These are phyloP conservation scores for Disparrhopalites patrizii DNA, from an alignment of 2,888 invertebrate genomes.

Conservation along the genomic window DNA sequence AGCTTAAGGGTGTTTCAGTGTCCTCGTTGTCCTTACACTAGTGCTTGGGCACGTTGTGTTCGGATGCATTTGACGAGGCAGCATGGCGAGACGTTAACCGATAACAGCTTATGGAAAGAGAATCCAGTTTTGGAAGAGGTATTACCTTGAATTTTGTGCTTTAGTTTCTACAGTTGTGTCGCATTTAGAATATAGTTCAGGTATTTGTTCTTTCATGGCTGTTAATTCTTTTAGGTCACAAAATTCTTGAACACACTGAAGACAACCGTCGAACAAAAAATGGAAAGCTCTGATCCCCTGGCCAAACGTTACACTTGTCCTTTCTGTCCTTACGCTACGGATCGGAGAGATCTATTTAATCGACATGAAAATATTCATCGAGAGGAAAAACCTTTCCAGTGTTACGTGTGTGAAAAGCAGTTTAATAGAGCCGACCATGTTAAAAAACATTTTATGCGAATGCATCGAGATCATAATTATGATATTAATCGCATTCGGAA, in stretches of 20 bases:
- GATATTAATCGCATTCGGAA: slow-evolving; percentile 76
- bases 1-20: slow-evolving; percentile 63
- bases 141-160: neutral
- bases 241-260: slow-evolving; percentile 67
- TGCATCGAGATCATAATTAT: slow-evolving; percentile 86
- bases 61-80: slow-evolving; percentile 68
- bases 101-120: slow-evolving; percentile 58
- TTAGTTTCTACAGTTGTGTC: too few species aligned
- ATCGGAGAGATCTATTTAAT: slow-evolving; percentile 82
- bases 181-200: neutral
- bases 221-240: slow-evolving; percentile 55
- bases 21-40: slow-evolving; percentile 68
- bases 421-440: slow-evolving; percentile 93
- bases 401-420: slow-evolving; percentile 86
- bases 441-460: slow-evolving; percentile 86
- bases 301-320: slow-evolving; percentile 71
- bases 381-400: slow-evolving; percentile 89
- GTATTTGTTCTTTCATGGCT: neutral
- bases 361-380: slow-evolving; percentile 90
- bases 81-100: slow-evolving; percentile 64
- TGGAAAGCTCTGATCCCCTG: slow-evolving; percentile 35
- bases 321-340: slow-evolving; percentile 86
- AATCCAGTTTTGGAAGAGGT: slow-evolving; percentile 69
- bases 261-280: slow-evolving; percentile 57
- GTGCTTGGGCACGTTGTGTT: slow-evolving; percentile 71